Evolutionary conservation across 2,888 invertebrate species (phyloP).

Genomic region (Micoletzkya japonica): DNA sequence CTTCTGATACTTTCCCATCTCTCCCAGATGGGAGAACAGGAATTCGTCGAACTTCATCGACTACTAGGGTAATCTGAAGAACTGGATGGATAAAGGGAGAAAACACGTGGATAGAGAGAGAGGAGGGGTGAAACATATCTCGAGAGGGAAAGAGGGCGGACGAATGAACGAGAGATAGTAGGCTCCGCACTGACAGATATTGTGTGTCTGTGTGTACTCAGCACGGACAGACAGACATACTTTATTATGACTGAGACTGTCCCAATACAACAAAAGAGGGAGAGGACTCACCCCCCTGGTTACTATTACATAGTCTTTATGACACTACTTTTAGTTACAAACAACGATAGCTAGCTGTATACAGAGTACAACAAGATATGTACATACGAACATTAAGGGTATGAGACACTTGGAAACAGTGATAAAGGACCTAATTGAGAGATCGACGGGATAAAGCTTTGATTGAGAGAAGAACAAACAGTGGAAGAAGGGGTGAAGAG

Average conservation of each 20-base stretch:
- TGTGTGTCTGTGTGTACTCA: no score
- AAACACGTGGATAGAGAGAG: neutral
- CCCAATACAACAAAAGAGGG: no score
- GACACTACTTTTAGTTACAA: no score
- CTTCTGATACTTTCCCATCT: constrained; percentile 56
- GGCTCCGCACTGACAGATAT: no score
- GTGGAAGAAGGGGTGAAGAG: neutral
- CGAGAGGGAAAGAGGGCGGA: neutral
- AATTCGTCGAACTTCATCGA: constrained; percentile 64
- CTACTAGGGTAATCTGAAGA: neutral
- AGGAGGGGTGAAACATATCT: neutral
- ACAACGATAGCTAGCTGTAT: no score
- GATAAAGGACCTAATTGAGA: neutral
- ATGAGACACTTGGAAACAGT: neutral
- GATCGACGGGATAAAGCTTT: neutral
- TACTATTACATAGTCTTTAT: no score
- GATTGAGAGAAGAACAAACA: neutral
- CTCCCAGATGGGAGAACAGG: constrained; percentile 59
- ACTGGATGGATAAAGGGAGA: neutral
- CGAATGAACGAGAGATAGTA: no score
- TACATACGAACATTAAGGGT: no score
- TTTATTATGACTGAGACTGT: no score
- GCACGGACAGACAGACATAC: no score
- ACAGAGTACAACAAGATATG: no score
- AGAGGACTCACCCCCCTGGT: no score